These are phyloP conservation scores for Ascaphus truei DNA, from an alignment of 2,113 vertebrate genomes.

Conservation along the genomic window DNA sequence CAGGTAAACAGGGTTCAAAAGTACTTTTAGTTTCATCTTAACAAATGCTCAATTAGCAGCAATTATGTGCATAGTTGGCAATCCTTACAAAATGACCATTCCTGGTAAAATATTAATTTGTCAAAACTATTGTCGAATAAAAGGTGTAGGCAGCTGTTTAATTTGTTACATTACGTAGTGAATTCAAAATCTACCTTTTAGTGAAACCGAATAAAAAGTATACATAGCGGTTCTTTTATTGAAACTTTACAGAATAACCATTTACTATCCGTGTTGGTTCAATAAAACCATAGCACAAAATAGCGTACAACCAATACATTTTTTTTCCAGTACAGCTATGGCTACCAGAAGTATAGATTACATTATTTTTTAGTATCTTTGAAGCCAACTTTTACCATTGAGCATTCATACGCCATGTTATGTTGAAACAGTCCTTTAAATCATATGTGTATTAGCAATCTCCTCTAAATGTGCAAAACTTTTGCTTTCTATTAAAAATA, in stretches of 20 bases:
- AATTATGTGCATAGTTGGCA: constrained; percentile 31
- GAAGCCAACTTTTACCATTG: constrained; percentile 69
- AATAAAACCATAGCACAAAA: background rate
- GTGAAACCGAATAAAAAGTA: background rate
- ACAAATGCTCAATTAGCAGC: constrained; percentile 46
- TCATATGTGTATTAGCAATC: constrained; percentile 50
- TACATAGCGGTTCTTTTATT: background rate
- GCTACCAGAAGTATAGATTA: background rate
- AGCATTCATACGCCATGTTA: constrained; percentile 57
- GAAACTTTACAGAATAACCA: background rate
- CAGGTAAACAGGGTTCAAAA: constrained; percentile 55
- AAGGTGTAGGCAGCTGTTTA: constrained; percentile 48
- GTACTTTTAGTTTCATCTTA: constrained; percentile 53
- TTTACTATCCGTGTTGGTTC: background rate
- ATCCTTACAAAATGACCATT: constrained; percentile 65
- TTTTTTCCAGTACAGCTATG: background rate
- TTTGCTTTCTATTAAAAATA: constrained; percentile 70
- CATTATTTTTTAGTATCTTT: constrained; percentile 54
- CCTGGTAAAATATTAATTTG: constrained; percentile 67
- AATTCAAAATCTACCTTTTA: background rate
- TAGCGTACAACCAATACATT: background rate
- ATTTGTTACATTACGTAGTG: background rate
- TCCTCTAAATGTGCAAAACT: constrained; percentile 78
- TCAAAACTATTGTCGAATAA: background rate
- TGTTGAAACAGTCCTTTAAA: constrained; percentile 49